Conservation (phyloP, 2,113 vertebrate genomes). For the Otis tarda region DNA sequence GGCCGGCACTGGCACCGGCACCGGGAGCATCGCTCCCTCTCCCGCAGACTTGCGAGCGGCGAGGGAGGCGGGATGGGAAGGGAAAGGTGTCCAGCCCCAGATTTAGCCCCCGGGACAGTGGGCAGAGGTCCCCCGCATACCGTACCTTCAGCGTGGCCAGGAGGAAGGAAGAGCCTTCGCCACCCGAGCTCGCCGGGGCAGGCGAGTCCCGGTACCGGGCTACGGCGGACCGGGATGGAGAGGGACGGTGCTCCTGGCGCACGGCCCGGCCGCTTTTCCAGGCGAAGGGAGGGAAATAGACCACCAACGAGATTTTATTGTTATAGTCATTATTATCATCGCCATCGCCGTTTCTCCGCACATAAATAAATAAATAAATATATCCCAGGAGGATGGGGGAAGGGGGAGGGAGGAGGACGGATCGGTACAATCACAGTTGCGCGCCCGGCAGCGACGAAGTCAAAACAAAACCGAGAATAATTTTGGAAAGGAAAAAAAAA, state of each 20-base stretch:
- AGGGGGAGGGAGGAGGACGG: not conserved
- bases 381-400: slow-evolving; percentile 55
- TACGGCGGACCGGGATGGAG: not conserved
- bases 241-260: not conserved
- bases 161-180: not conserved
- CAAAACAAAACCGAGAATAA: not conserved
- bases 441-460: not conserved
- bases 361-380: slow-evolving; percentile 99
- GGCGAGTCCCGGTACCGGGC: not conserved
- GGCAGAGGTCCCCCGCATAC: not conserved
- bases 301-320: slow-evolving; percentile 58
- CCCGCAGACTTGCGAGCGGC: accelerated
- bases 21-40: no score
- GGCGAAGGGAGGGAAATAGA: not conserved
- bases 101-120: no score
- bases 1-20: no score
- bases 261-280: not conserved
- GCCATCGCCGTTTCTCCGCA: slow-evolving; percentile 71
- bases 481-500: not conserved
- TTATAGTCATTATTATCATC: not conserved
- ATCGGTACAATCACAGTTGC: not conserved
- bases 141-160: not conserved
- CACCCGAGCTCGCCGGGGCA: no score
- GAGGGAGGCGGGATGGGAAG: not conserved
- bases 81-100: not conserved